Evolutionary conservation across 2,797 vertebrate genomes (phyloP).

Genomic region (Holocentrus rufus): DNA sequence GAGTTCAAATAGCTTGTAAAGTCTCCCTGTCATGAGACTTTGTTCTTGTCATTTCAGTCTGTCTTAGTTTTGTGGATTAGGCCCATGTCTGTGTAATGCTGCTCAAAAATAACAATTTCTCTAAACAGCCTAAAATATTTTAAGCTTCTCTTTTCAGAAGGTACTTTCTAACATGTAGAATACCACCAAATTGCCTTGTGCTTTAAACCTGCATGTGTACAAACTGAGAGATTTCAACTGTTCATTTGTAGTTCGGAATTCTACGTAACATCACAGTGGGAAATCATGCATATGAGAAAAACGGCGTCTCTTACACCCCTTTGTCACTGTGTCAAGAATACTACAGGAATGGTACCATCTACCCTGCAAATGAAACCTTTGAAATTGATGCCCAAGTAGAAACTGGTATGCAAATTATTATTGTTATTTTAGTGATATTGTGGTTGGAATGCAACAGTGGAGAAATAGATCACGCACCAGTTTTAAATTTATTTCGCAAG

Average conservation of each 20-base stretch:
- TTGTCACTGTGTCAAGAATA: slow-evolving; percentile 89
- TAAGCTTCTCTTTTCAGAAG: neutral
- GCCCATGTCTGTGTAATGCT: neutral
- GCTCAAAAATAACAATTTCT: neutral
- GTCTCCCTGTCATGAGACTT: slow-evolving; percentile 58
- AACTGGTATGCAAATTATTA: slow-evolving; percentile 76
- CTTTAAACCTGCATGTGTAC: neutral
- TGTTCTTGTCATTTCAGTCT: slow-evolving; percentile 31
- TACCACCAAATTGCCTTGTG: neutral
- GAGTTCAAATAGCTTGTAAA: neutral
- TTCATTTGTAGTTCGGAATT: slow-evolving; percentile 82
- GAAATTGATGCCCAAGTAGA: slow-evolving; percentile 90
- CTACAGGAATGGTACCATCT: slow-evolving; percentile 88
- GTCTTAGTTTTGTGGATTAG: neutral
- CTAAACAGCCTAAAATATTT: neutral
- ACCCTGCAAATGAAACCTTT: slow-evolving; percentile 90
- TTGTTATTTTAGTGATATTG: neutral
- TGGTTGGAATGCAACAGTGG: neutral
- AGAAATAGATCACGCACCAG: neutral
- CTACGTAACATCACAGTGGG: slow-evolving; percentile 89
- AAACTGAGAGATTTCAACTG: neutral
- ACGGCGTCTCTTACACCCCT: slow-evolving; percentile 73
- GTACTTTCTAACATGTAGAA: neutral
- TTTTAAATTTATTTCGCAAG: neutral
- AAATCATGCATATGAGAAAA: slow-evolving; percentile 90